Evolutionary conservation across 2,113 vertebrate species (phyloP).

Genomic region (Nematolebias whitei): DNA sequence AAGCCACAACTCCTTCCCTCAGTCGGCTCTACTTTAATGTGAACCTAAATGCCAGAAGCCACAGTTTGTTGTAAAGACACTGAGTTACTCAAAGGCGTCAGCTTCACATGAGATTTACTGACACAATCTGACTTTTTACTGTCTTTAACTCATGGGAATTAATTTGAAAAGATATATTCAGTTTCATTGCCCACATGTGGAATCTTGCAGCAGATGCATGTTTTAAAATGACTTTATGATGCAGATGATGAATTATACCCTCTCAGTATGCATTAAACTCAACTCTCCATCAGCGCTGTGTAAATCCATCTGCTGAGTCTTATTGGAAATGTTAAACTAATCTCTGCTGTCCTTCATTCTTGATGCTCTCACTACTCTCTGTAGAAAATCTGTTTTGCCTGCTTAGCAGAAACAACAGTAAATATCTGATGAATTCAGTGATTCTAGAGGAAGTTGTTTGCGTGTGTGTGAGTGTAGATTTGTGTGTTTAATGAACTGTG

Average conservation of each 20-base stretch:
- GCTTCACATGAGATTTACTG: conserved; percentile 44
- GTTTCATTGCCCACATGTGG: conserved; percentile 52
- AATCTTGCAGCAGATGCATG: conserved; percentile 49
- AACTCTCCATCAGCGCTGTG: conserved; percentile 30
- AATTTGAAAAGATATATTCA: conserved; percentile 42
- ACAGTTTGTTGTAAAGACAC: conserved; percentile 45
- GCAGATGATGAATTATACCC: conserved; percentile 54
- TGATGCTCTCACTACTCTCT: conserved; percentile 7
- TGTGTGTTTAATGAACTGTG: conserved; percentile 45
- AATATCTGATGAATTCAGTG: conserved; percentile 18
- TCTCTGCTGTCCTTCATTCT: conserved; percentile 26
- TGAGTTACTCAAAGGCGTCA: conserved; percentile 45
- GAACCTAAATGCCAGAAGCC: conserved; percentile 60
- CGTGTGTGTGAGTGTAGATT: conserved; percentile 14
- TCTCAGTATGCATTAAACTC: conserved; percentile 32
- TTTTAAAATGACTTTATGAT: conserved; percentile 50
- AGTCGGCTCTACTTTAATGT: conserved; percentile 38
- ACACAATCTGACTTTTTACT: conserved; percentile 60
- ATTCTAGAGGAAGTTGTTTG: conserved; percentile 27
- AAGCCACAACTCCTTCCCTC: conserved; percentile 46
- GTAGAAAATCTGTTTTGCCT: conserved; percentile 15
- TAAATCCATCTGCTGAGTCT: conserved; percentile 36
- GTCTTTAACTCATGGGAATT: conserved; percentile 55
- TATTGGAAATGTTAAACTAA: conserved; percentile 35
- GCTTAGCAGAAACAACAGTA: conserved; percentile 15